Evolutionary conservation across 2,113 vertebrate genomes (phyloP).

Genomic region (Alaudala cheleensis): DNA sequence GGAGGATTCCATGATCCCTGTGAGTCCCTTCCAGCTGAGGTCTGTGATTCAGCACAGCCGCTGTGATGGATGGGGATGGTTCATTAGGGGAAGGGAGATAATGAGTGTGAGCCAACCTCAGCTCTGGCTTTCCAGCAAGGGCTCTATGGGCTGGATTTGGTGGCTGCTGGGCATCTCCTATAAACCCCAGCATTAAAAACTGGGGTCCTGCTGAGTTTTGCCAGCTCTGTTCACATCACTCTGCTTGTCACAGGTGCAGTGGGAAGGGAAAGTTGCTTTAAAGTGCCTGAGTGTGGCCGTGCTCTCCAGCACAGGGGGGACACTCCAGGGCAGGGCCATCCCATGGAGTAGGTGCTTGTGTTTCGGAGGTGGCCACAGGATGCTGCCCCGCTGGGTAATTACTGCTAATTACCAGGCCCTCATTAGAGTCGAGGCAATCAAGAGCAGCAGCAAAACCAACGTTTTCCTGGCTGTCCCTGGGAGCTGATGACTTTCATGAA

Average conservation of each 20-base stretch:
- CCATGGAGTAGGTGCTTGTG: rapidly evolving
- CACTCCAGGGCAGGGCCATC: rapidly evolving
- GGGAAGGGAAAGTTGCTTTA: not conserved
- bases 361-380: not conserved
- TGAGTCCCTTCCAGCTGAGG: not conserved
- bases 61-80: not conserved
- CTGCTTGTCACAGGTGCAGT: rapidly evolving
- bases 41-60: not conserved
- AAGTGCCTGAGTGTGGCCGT: rapidly evolving
- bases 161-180: not conserved
- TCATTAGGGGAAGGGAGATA: not conserved
- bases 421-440: not conserved
- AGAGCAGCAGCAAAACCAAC: not conserved
- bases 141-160: not conserved
- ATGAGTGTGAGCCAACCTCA: not conserved
- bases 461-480: not conserved
- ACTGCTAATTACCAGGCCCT: not conserved
- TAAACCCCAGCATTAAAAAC: not conserved
- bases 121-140: not conserved
- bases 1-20: not conserved
- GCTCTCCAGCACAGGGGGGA: not conserved
- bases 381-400: not conserved
- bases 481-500: not conserved
- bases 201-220: not conserved
- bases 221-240: rapidly evolving